Percentiles rank a stretch among this genome's conserved stretches.
Evolutionary conservation across 2,113 vertebrate species (phyloP).

Genomic region (Telmatochromis bifrenatus): DNA sequence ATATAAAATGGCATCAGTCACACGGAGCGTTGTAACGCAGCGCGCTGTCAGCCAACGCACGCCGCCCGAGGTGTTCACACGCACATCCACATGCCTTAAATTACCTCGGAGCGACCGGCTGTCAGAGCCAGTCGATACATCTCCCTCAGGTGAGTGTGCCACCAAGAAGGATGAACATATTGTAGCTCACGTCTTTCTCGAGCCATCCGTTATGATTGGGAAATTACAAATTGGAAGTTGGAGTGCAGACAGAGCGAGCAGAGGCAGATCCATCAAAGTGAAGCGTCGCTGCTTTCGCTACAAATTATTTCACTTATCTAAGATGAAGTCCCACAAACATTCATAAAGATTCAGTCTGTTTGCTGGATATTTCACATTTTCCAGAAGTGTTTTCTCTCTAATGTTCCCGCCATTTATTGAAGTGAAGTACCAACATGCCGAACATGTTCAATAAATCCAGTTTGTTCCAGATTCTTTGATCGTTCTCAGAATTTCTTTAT

Average conservation of each 20-base stretch:
- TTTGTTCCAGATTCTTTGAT: not conserved
- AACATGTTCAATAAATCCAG: not conserved
- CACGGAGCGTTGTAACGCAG: not conserved
- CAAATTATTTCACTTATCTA: not conserved
- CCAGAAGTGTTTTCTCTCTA: not conserved
- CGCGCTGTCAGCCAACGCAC: not conserved
- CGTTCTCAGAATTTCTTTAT: not conserved
- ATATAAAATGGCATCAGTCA: slow-evolving; percentile 21
- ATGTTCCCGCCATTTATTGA: not conserved
- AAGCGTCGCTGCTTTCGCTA: not conserved
- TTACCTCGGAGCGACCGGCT: not conserved
- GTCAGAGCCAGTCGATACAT: not conserved
- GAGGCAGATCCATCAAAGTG: not conserved
- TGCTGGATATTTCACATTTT: not conserved
- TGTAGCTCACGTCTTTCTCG: not conserved
- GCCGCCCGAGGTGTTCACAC: not conserved
- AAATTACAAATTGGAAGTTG: not conserved
- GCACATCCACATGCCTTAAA: not conserved
- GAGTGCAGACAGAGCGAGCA: not conserved
- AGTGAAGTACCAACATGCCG: not conserved
- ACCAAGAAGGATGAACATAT: not conserved
- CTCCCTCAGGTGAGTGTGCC: not conserved
- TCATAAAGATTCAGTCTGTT: not conserved
- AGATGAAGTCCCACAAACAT: not conserved
- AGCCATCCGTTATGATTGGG: not conserved